Evolutionary conservation across 1,140 invertebrate genomes (phyloP).

Genomic region (Drosophila jambulina): DNA sequence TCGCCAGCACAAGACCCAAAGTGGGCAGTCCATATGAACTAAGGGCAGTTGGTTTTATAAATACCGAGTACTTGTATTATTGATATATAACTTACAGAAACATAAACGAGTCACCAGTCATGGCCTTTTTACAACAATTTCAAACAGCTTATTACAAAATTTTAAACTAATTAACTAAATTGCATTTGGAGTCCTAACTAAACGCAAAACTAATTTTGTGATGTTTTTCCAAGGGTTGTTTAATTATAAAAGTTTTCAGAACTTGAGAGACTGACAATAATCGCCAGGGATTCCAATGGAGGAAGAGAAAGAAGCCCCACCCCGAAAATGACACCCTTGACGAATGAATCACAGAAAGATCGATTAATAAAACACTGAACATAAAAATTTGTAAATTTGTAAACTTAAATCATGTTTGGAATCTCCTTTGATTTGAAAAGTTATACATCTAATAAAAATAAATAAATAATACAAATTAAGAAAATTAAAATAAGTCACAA

Average conservation of each 20-base stretch:
- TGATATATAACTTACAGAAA: slow-evolving; percentile 26
- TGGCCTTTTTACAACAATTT: neutral
- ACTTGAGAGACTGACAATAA: neutral
- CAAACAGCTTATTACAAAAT: neutral
- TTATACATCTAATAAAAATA: no score
- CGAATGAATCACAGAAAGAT: slow-evolving; percentile 1
- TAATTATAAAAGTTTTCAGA: neutral
- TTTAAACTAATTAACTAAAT: neutral
- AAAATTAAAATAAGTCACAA: no score
- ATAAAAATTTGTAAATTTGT: neutral
- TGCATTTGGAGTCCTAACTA: no score
- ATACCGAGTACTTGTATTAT: neutral
- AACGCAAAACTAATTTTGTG: neutral
- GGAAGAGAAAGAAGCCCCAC: neutral
- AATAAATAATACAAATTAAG: no score
- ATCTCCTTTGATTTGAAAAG: neutral
- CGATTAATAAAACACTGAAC: slow-evolving; percentile 14
- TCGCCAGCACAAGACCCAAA: neutral
- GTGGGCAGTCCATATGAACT: slow-evolving; percentile 8
- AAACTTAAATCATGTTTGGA: neutral
- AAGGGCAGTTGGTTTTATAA: neutral
- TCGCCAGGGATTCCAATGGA: neutral
- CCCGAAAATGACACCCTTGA: slow-evolving; percentile 9
- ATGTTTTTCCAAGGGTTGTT: neutral
- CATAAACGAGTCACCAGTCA: neutral